A percentile compares a stretch with the other conserved stretches of the same genome.
These are phyloP conservation scores for Automeris io DNA, from an alignment of 2,888 invertebrate species.

Conservation along the genomic window DNA sequence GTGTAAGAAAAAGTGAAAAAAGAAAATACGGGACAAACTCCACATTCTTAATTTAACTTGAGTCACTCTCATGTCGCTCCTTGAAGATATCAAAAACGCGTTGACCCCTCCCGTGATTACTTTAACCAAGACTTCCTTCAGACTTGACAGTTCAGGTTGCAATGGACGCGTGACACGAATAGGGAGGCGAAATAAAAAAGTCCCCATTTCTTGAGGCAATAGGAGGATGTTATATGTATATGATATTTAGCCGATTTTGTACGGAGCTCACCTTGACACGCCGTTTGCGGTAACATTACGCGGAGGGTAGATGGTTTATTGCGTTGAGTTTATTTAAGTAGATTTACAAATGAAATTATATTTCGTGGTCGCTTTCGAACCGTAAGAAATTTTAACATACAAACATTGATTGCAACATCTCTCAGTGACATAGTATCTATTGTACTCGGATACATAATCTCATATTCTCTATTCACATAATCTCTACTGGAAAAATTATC, in stretches of 20 bases:
- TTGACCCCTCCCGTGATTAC: slow-evolving; percentile 20
- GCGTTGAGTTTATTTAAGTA: slow-evolving; percentile 7
- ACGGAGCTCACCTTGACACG: slow-evolving; percentile 61
- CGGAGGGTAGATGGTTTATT: slow-evolving; percentile 13
- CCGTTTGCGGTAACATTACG: slow-evolving; percentile 60
- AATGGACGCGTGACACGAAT: slow-evolving; percentile 49
- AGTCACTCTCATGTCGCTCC: slow-evolving; percentile 72
- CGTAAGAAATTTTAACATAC: too few relatives aligned
- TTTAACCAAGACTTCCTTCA: slow-evolving; percentile 4
- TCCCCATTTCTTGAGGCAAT: slow-evolving; percentile 64
- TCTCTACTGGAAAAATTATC: too few relatives aligned
- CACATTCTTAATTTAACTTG: slow-evolving; percentile 78
- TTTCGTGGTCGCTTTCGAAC: neutral
- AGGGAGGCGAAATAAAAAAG: slow-evolving; percentile 58
- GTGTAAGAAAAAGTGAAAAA: slow-evolving; percentile 46
- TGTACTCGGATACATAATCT: too few relatives aligned
- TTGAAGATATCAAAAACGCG: slow-evolving; percentile 35
- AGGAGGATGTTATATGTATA: slow-evolving; percentile 51
- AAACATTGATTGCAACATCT: too few relatives aligned
- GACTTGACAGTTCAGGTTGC: slow-evolving; percentile 26
- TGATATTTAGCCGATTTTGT: slow-evolving; percentile 53
- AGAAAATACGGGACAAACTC: slow-evolving; percentile 58
- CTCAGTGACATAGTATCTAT: too few relatives aligned
- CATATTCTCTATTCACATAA: too few relatives aligned
- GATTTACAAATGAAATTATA: slow-evolving; percentile 2